These are phyloP conservation scores for Ibidorhyncha struthersii DNA, from an alignment of 2,113 vertebrate species.

Conservation along the genomic window DNA sequence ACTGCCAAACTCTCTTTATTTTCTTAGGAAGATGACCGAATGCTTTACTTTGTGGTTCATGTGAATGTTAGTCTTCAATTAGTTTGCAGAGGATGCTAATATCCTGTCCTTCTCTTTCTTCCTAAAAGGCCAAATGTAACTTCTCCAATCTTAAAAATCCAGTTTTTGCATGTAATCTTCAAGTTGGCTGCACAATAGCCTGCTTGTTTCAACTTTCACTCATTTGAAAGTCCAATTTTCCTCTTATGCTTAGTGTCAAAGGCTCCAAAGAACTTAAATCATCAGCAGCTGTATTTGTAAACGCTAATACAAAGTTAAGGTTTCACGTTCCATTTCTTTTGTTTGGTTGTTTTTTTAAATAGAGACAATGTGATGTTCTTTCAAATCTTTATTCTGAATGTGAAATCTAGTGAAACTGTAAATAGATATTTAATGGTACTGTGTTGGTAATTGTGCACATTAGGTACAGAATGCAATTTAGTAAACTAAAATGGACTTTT, in stretches of 20 bases:
- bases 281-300: constrained; percentile 9
- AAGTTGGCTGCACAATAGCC: not conserved
- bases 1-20: constrained; percentile 17
- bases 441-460: not conserved
- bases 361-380: not conserved
- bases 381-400: not conserved
- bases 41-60: not conserved
- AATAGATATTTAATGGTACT: not conserved
- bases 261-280: not conserved
- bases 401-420: not conserved
- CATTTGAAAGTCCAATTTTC: constrained; percentile 15
- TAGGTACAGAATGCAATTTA: not conserved
- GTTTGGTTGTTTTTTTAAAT: not conserved
- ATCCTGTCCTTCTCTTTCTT: not conserved
- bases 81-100: constrained; percentile 35
- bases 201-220: not conserved
- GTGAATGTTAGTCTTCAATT: not conserved
- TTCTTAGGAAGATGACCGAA: constrained; percentile 15
- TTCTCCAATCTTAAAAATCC: not conserved
- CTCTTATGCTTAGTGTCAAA: not conserved
- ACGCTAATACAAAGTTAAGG: not conserved
- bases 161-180: not conserved
- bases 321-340: not conserved
- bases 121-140: not conserved
- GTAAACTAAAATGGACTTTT: not conserved